Percentiles rank a stretch among this genome's conserved stretches.
Evolutionary conservation across 2,888 invertebrate species (phyloP).

Genomic region (Zele albiditarsus): DNA sequence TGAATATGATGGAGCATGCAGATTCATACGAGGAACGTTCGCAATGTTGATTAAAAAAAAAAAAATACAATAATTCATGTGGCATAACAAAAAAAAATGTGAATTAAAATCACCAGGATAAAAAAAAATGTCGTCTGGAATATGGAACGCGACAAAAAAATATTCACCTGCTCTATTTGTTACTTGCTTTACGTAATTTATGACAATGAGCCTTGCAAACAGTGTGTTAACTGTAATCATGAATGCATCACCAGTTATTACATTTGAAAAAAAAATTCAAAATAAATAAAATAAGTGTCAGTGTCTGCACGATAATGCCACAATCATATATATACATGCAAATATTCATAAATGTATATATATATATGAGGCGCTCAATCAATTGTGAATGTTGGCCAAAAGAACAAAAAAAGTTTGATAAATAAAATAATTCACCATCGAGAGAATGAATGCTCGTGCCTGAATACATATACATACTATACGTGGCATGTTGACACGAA

Average conservation of each 20-base stretch:
- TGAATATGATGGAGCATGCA: neutral
- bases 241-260: neutral
- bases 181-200: constrained; percentile 2
- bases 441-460: constrained; percentile 13
- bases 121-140: neutral
- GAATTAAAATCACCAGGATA: neutral
- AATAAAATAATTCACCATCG: constrained; percentile 5
- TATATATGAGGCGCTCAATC: neutral
- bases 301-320: neutral
- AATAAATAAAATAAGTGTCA: constrained; percentile 9
- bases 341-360: neutral
- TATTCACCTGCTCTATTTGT: neutral
- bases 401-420: neutral
- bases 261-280: neutral
- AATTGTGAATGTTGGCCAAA: neutral
- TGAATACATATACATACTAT: constrained; percentile 11
- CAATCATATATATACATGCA: neutral
- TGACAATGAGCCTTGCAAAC: constrained; percentile 10
- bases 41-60: neutral
- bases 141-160: neutral
- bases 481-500: constrained; percentile 9
- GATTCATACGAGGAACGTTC: neutral
- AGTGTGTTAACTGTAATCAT: neutral
- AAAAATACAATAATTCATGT: neutral
- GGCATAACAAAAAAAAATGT: neutral